Evolutionary conservation across 2,113 vertebrate genomes (phyloP).

Genomic region (Microcebus jonahi): DNA sequence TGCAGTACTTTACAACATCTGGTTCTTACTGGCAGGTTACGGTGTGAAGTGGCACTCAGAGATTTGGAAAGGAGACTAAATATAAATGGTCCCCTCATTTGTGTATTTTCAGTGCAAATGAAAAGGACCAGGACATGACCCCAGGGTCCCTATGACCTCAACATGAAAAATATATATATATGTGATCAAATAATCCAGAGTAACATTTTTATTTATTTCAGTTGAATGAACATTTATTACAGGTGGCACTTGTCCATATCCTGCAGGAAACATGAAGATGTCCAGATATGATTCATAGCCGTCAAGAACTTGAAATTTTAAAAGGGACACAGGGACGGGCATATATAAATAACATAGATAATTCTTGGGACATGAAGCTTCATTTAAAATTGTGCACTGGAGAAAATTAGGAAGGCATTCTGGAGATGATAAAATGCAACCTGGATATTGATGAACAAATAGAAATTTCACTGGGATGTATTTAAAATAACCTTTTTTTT

Average conservation of each 20-base stretch:
- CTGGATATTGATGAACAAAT: not conserved
- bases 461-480: not conserved
- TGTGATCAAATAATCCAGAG: not conserved
- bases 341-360: not conserved
- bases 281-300: not conserved
- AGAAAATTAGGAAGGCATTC: not conserved
- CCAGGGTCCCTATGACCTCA: not conserved
- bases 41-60: not conserved
- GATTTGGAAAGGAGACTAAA: not conserved
- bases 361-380: not conserved
- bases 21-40: not conserved
- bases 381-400: not conserved
- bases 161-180: accelerated
- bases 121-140: not conserved
- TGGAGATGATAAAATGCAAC: not conserved
- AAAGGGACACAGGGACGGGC: not conserved
- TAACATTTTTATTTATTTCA: not conserved
- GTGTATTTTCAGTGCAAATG: not conserved
- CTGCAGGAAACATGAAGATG: not conserved
- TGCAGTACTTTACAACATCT: not conserved
- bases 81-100: not conserved
- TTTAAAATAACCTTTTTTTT: not conserved
- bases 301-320: not conserved
- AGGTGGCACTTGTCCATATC: not conserved
- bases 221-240: not conserved